A percentile compares a stretch with the other conserved stretches of the same genome.
Conservation (phyloP, 2,888 invertebrate species). For the Lasioglossum vierecki region DNA sequence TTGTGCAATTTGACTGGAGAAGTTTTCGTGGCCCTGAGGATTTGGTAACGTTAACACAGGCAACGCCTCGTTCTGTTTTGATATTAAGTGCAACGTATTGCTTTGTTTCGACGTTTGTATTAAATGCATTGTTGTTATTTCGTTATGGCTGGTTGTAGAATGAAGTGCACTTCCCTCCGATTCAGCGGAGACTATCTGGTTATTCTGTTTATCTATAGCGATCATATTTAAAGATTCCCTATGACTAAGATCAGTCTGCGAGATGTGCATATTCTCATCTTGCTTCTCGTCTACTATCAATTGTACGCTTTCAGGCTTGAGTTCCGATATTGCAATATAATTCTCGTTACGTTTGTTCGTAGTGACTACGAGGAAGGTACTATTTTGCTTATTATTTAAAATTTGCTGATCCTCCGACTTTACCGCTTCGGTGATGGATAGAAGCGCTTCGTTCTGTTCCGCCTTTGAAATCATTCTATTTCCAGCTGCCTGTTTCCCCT, state of each 20-base stretch:
- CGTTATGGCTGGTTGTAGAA: constrained; percentile 56
- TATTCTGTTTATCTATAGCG: constrained; percentile 61
- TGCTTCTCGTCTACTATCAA: constrained; percentile 62
- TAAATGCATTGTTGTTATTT: constrained; percentile 73
- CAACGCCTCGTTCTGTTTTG: constrained; percentile 77
- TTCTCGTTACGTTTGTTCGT: constrained; percentile 62
- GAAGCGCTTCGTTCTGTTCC: constrained; percentile 72
- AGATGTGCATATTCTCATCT: constrained; percentile 57
- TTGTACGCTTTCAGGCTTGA: constrained; percentile 65
- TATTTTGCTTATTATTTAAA: constrained; percentile 60
- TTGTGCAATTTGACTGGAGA: constrained; percentile 76
- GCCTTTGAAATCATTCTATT: constrained; percentile 57
- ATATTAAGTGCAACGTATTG: constrained; percentile 79
- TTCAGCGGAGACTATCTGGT: constrained; percentile 55
- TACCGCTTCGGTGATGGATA: constrained; percentile 71
- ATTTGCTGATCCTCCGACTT: constrained; percentile 65
- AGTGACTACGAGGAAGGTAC: constrained; percentile 68
- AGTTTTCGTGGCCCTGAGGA: constrained; percentile 75
- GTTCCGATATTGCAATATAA: constrained; percentile 63
- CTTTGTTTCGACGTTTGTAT: constrained; percentile 72
- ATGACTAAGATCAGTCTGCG: constrained; percentile 50
- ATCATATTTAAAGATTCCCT: constrained; percentile 64
- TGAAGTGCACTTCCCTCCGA: constrained; percentile 56
- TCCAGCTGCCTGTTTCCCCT: constrained; percentile 43
- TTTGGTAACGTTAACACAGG: constrained; percentile 79